Conservation (phyloP, 2,113 vertebrate genomes). For the Limnothrissa miodon region DNA sequence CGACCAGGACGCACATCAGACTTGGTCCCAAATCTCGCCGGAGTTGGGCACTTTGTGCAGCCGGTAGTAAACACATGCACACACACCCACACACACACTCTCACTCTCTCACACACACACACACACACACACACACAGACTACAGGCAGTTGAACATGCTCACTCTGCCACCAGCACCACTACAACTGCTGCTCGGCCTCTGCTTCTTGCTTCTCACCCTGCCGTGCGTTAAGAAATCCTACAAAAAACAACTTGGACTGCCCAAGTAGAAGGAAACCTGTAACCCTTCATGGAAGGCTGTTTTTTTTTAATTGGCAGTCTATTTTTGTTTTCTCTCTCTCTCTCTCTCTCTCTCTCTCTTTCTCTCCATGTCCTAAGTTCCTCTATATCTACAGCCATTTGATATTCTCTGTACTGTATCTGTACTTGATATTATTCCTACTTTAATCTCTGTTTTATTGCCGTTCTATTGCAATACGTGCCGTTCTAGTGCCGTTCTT, state of each 20-base stretch:
- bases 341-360: slow-evolving; percentile 48
- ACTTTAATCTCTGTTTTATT: slow-evolving; percentile 68
- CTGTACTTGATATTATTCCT: slow-evolving; percentile 72
- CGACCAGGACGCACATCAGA: neutral
- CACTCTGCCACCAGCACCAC: neutral
- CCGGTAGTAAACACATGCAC: neutral
- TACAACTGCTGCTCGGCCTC: slow-evolving; percentile 4
- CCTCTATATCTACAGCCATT: slow-evolving; percentile 58
- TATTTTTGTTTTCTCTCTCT: slow-evolving; percentile 49
- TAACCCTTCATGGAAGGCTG: neutral
- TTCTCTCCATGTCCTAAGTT: slow-evolving; percentile 57
- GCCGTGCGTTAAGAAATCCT: neutral
- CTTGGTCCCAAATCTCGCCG: neutral
- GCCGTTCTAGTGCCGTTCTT: slow-evolving; percentile 59
- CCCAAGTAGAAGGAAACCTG: neutral
- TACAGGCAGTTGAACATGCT: neutral
- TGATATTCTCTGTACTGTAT: slow-evolving; percentile 74
- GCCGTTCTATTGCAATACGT: slow-evolving; percentile 71
- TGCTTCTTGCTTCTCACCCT: neutral
- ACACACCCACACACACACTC: neutral
- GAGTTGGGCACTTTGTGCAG: neutral
- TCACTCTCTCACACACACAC: neutral
- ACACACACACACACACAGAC: neutral
- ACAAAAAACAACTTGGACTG: neutral
- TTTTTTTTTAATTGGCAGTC: slow-evolving; percentile 20